Evolutionary conservation across 2,888 invertebrate genomes (phyloP).

Genomic region (Cremastinae sp.): DNA sequence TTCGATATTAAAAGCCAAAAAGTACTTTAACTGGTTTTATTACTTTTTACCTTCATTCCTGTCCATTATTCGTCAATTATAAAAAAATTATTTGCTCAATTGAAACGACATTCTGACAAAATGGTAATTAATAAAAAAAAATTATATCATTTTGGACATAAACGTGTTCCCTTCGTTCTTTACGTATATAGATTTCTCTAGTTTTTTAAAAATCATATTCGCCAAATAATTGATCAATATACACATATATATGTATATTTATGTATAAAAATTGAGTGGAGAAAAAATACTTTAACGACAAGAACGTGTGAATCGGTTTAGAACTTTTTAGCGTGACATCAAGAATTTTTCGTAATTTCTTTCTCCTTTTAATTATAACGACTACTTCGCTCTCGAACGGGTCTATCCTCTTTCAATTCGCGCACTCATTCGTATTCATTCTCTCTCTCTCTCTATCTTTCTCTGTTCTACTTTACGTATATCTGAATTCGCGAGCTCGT

Average conservation of each 20-base stretch:
- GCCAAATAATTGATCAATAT: constrained; percentile 11
- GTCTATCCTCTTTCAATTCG: constrained; percentile 29
- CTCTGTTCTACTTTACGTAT: constrained; percentile 55
- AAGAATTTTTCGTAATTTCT: constrained; percentile 43
- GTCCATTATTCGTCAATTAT: too few relatives aligned
- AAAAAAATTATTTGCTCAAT: too few relatives aligned
- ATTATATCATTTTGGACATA: constrained; percentile 38
- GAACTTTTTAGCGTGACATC: constrained; percentile 59
- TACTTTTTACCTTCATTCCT: background rate
- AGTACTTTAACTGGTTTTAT: background rate
- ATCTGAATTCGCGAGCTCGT: constrained; percentile 60
- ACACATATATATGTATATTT: background rate
- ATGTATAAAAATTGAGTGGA: background rate
- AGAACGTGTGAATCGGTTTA: constrained; percentile 55
- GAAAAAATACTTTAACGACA: constrained; percentile 37
- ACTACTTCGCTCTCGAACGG: constrained; percentile 49
- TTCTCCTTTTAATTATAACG: constrained; percentile 29
- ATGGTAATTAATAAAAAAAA: constrained; percentile 1
- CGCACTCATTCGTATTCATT: constrained; percentile 16
- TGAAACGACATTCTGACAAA: too few relatives aligned
- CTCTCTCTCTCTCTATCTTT: constrained; percentile 28
- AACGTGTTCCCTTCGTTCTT: constrained; percentile 34
- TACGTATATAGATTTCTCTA: constrained; percentile 46
- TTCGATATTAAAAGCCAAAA: constrained; percentile 34
- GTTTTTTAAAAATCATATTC: constrained; percentile 26